These are phyloP conservation scores for Alouatta caraya DNA, from an alignment of 2,797 vertebrate species.

Conservation along the genomic window DNA sequence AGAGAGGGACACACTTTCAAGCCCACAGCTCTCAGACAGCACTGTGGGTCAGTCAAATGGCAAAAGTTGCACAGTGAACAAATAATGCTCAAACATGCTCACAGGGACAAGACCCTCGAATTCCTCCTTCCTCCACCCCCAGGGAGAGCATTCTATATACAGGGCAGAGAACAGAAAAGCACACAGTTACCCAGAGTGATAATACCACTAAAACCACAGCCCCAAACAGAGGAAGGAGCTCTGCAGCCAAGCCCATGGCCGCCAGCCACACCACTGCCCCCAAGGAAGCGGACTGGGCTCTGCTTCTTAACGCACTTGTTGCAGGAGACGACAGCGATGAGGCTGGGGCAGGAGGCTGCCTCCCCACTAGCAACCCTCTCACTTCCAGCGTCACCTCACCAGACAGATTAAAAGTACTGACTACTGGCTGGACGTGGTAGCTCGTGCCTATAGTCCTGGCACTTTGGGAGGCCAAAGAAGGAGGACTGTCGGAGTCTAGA, in stretches of 20 bases:
- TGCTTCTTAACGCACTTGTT: neutral
- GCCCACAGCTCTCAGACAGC: rapidly evolving
- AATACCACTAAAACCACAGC: neutral
- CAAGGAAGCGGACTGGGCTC: neutral
- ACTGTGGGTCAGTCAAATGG: rapidly evolving
- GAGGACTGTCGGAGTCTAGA: neutral
- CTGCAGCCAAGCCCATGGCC: neutral
- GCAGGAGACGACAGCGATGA: neutral
- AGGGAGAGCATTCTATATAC: rapidly evolving
- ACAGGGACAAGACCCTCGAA: neutral
- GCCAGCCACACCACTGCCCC: rapidly evolving
- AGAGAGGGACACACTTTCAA: rapidly evolving
- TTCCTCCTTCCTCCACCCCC: neutral
- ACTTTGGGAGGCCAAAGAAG: neutral
- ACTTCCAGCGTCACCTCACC: neutral
- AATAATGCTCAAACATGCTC: rapidly evolving
- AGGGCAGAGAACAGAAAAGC: neutral
- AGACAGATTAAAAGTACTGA: neutral
- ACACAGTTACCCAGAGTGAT: too few relatives aligned
- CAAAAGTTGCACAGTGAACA: neutral
- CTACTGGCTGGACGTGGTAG: neutral
- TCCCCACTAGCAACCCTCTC: neutral
- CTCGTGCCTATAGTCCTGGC: neutral
- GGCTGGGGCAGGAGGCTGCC: neutral
- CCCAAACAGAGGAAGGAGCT: neutral